Conservation (phyloP, 2,113 vertebrate species). For the Cinclus mexicanus region DNA sequence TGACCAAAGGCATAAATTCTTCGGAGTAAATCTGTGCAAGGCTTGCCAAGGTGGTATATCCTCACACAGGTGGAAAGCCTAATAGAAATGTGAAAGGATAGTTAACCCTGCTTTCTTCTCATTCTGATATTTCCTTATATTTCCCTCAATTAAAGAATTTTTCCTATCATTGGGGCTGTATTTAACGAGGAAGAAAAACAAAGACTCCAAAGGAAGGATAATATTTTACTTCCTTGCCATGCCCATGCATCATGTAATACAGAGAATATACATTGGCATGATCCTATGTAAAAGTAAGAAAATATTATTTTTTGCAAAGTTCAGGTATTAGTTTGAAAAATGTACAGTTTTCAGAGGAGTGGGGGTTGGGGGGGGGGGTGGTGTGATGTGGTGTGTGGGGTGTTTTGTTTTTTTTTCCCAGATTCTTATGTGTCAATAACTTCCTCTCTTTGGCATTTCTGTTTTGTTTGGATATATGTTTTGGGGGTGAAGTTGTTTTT, state of each 20-base stretch:
- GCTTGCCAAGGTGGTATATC: not conserved
- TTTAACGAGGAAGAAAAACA: not conserved
- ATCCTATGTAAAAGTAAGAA: not conserved
- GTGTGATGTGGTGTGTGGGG: no score
- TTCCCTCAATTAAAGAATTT: not conserved
- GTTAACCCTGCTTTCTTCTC: not conserved
- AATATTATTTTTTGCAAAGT: not conserved
- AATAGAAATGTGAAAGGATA: not conserved
- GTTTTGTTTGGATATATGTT: not conserved
- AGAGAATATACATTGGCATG: not conserved
- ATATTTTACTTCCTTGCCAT: not conserved
- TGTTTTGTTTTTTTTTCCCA: no score
- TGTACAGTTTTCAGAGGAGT: fast-evolving
- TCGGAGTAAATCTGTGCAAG: not conserved
- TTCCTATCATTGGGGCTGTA: fast-evolving
- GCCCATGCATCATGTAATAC: not conserved
- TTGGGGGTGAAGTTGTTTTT: not conserved
- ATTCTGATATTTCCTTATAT: not conserved
- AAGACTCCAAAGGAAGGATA: not conserved
- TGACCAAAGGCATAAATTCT: conserved; percentile 9
- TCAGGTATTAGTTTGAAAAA: not conserved
- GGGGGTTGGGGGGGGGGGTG: fast-evolving
- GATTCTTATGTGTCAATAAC: not conserved
- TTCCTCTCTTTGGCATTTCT: not conserved
- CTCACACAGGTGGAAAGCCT: not conserved